Evolutionary conservation across 2,113 vertebrate species (phyloP).

Genomic region (Nothoprocta pentlandii): DNA sequence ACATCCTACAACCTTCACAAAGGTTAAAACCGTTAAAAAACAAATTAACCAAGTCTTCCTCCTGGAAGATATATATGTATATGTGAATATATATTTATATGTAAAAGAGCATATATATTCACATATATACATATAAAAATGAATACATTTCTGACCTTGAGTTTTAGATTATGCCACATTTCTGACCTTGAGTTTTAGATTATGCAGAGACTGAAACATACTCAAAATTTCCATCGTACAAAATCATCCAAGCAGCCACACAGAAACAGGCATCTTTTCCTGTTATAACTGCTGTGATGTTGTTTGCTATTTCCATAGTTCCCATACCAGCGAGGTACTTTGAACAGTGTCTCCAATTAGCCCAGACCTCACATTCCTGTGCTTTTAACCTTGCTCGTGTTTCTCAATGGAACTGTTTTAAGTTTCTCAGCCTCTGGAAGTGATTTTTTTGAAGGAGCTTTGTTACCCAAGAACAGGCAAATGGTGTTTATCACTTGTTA

Average conservation of each 20-base stretch:
- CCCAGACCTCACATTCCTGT: not conserved
- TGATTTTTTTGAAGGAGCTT: not conserved
- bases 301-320: not conserved
- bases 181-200: conserved; percentile 15
- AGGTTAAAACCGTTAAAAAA: conserved; percentile 18
- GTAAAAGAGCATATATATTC: not conserved
- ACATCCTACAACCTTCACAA: not conserved
- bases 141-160: not conserved
- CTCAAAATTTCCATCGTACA: not conserved
- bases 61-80: too few relatives aligned
- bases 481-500: not conserved
- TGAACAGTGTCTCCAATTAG: not conserved
- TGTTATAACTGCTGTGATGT: not conserved
- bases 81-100: too few relatives aligned
- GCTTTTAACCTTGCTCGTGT: not conserved
- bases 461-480: not conserved
- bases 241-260: not conserved
- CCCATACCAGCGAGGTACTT: not conserved
- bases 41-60: not conserved
- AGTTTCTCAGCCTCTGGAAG: not conserved
- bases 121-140: not conserved
- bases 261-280: not conserved
- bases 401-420: not conserved
- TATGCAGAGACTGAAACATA: not conserved
- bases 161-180: conserved; percentile 16